Base-by-base conservation (phyloP, 2,888 invertebrate species). In the Stratiomys singularior region DNA sequence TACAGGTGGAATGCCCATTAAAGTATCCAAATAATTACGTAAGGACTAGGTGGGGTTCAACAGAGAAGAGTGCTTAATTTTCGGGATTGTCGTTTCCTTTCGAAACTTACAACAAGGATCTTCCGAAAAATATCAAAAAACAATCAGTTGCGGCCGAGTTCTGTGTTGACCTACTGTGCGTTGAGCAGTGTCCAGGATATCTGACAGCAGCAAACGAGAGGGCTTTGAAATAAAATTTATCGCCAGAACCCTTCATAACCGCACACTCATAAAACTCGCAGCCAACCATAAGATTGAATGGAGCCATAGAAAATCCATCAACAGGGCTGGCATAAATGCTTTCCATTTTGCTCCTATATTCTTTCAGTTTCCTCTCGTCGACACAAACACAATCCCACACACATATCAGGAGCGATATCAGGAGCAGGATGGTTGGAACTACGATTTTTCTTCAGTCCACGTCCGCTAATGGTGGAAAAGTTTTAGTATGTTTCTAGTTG, bases 211-310 rank as follows among this genome's bases (percentile, higher is more conserved):
- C 58, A 23, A 60, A 60, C 58, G 58, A 25, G 58, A 60, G 58
- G 27, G 15, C 47, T 71, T 52, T 47, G 27, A 71, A 71, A 71
- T 47, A 15, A 27, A 52, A 71, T 71, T 71, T 71, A 71, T 71
- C 27, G 47, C 71, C 18, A 52, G n/a, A 52, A 71, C 71, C 47
- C 47, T 71, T 71, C 71, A 52, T 27, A 71, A 71, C 27, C 25
- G 47, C 15, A 71, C 25, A 27, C 71, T 71, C 23, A 64, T 30
- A 30, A 64, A 64, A 64, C 30, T 30, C 15, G 5, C 64, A 30
- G 23, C n/a, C 25, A n/a, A 46, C 47, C 47, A 13, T 52, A 15
- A 7, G 47, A 71, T 23, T 44, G 7, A 67, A 67, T 18, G n/a
- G 30, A 67, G 11, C 44, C 46, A 18, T 37, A 21, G 44, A 44